Percentiles rank a stretch among this genome's conserved stretches.
phyloP scores from a whole-genome alignment of 1,140 invertebrate species.

The Bombus pascuorum region DNA sequence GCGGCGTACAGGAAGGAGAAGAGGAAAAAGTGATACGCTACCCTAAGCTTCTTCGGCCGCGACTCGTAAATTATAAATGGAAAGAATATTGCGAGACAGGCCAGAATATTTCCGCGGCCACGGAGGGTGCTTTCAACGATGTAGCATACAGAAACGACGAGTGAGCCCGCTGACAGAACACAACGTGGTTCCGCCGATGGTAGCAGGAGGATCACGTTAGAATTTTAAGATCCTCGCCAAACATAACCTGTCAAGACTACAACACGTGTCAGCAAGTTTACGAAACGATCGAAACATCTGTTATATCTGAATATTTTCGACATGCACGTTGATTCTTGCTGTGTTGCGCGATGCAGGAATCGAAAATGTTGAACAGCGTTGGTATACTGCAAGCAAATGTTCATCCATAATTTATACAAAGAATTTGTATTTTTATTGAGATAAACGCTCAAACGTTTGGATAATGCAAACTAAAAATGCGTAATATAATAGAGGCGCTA shows the following conservation, averaged over 20 bases:
- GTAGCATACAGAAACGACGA: neutral
- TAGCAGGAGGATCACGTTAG: no score
- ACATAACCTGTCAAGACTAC: neutral
- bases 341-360: neutral
- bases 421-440: no score
- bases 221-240: neutral
- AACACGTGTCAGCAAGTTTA: neutral
- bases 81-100: conserved; percentile 49
- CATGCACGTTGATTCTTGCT: neutral
- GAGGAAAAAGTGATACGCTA: neutral
- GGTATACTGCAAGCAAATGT: no score
- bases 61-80: conserved; percentile 62
- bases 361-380: no score
- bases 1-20: neutral
- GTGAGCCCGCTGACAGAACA: neutral
- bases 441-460: no score
- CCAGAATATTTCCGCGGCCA: neutral
- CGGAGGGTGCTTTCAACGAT: neutral
- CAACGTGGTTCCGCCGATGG: neutral
- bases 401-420: no score
- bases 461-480: no score
- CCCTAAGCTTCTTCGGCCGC: conserved; percentile 4
- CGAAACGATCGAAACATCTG: neutral
- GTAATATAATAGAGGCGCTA: no score
- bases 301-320: neutral